phyloP scores from a whole-genome alignment of 2,797 vertebrate species.

The Psittacula echo region DNA sequence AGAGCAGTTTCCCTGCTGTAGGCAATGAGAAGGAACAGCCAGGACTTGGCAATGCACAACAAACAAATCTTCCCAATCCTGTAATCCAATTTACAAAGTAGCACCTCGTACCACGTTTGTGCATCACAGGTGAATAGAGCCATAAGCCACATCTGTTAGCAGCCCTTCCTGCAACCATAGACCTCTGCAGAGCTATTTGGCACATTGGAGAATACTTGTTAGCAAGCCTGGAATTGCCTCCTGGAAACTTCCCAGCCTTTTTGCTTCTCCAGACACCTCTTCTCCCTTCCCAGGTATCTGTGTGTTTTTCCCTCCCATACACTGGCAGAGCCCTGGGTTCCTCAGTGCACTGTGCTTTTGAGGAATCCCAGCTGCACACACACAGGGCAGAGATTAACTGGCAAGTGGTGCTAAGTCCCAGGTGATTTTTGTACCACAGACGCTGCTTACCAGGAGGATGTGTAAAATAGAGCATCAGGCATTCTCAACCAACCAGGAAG shows the following conservation, averaged over 20 bases:
- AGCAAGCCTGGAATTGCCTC: slow-evolving; percentile 64
- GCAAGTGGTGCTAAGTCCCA: neutral
- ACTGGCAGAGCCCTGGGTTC: neutral
- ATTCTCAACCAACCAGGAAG: neutral
- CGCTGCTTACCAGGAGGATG: neutral
- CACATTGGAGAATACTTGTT: neutral
- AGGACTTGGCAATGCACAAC: slow-evolving; percentile 40
- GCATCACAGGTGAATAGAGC: slow-evolving; percentile 52
- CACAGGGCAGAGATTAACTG: neutral
- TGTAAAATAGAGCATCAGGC: neutral
- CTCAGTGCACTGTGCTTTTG: slow-evolving; percentile 40
- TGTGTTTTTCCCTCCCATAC: neutral
- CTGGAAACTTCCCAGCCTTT: slow-evolving; percentile 64
- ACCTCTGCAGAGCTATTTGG: slow-evolving; percentile 56
- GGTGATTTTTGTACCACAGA: neutral
- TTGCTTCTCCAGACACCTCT: neutral
- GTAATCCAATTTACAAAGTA: slow-evolving; percentile 45
- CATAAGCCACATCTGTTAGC: slow-evolving; percentile 71
- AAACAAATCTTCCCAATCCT: slow-evolving; percentile 16
- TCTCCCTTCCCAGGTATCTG: neutral
- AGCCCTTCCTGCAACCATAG: slow-evolving; percentile 27
- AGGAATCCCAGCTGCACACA: slow-evolving; percentile 36
- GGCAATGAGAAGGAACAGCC: slow-evolving; percentile 32
- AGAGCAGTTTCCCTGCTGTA: neutral
- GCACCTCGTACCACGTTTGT: neutral